These are phyloP conservation scores for Tholera decimalis DNA, from an alignment of 2,888 invertebrate species.

Conservation along the genomic window DNA sequence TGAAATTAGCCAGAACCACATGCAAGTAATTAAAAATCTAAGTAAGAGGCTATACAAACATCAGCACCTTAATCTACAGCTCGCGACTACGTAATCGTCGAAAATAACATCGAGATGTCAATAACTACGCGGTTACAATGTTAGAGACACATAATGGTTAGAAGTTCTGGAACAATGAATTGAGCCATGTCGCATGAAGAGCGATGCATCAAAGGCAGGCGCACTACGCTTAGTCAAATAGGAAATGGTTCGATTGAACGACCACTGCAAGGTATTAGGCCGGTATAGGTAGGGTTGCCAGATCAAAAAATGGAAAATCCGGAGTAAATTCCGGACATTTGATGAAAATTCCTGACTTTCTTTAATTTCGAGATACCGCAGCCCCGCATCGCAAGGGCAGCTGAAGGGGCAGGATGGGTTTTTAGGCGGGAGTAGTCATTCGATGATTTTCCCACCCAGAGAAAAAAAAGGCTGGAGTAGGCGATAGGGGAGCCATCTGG, in stretches of 20 bases:
- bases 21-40: neutral
- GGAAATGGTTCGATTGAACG: neutral
- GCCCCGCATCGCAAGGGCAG: no score
- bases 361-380: no score
- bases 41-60: no score
- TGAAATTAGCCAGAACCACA: neutral
- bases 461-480: no score
- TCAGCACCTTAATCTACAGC: no score
- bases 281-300: no score
- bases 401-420: no score
- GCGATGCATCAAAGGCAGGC: slow-evolving; percentile 1
- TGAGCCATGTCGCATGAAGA: neutral
- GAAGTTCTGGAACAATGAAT: slow-evolving; percentile 1
- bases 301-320: no score
- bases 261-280: neutral
- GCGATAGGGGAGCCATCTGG: neutral
- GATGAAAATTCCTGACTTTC: no score
- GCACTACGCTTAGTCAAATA: slow-evolving; percentile 7
- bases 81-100: neutral
- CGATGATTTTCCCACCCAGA: no score
- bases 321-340: no score
- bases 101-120: neutral
- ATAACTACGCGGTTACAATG: neutral
- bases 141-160: neutral
- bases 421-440: no score